Percentiles rank a stretch among this genome's conserved stretches.
Evolutionary conservation across 2,797 vertebrate species (phyloP).

Genomic region (Smutsia temminckii): DNA sequence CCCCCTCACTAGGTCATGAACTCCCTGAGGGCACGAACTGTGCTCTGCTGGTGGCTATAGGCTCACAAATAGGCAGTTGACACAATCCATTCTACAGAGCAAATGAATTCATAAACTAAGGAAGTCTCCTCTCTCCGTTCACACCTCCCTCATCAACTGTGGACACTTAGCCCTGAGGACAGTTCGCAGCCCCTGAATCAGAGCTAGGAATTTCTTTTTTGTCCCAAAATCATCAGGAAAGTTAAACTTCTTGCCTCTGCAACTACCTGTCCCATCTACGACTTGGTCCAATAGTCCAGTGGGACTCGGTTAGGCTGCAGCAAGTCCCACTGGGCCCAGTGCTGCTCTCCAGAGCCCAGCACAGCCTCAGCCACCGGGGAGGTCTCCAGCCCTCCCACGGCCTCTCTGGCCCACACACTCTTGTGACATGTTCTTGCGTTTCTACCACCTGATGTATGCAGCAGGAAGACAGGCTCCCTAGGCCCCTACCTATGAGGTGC

Average conservation of each 20-base stretch:
- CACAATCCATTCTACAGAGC: background rate
- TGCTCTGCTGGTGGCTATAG: background rate
- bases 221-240: background rate
- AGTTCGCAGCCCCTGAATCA: background rate
- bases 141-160: background rate
- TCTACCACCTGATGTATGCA: fast-evolving
- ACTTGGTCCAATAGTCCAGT: background rate
- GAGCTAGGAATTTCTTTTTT: background rate
- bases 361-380: background rate
- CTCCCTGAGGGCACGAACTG: background rate
- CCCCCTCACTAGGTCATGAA: background rate
- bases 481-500: too few relatives aligned
- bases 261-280: background rate
- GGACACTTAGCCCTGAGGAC: background rate
- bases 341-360: background rate
- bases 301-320: fast-evolving
- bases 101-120: background rate
- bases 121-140: background rate
- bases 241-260: background rate
- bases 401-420: background rate
- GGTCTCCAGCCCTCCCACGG: too few relatives aligned
- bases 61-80: background rate
- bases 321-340: fast-evolving
- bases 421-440: background rate
- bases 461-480: background rate